A percentile compares a stretch with the other conserved stretches of the same genome.
Conservation (phyloP, 1,140 invertebrate species). For the Cotesia glomerata region DNA sequence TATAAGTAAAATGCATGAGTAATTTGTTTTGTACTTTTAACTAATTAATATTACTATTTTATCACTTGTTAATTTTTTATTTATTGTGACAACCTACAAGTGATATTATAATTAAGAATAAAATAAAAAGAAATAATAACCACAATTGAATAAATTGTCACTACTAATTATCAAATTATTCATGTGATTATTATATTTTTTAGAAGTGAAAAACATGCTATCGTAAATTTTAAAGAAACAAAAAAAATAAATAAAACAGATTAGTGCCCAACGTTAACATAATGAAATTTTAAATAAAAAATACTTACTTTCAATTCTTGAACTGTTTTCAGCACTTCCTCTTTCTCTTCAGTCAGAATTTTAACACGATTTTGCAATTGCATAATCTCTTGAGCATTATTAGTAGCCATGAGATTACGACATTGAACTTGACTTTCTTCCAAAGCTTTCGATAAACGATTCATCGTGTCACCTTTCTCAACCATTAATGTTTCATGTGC, state of each 20-base stretch:
- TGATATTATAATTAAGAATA: too few relatives aligned
- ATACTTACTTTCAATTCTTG: conserved; percentile 52
- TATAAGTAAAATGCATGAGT: neutral
- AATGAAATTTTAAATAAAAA: conserved; percentile 16
- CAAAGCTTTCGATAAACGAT: conserved; percentile 50
- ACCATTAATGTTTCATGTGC: conserved; percentile 52
- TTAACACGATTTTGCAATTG: conserved; percentile 51
- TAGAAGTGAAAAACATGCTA: too few relatives aligned
- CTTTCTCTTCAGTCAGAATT: conserved; percentile 48
- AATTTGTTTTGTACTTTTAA: too few relatives aligned
- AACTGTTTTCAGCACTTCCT: conserved; percentile 47
- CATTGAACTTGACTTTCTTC: conserved; percentile 56
- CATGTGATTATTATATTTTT: too few relatives aligned
- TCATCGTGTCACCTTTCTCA: conserved; percentile 56
- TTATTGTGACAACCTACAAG: too few relatives aligned
- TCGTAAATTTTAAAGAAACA: too few relatives aligned
- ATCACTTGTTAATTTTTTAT: neutral
- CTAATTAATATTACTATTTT: neutral
- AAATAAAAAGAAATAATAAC: too few relatives aligned
- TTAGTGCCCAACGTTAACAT: neutral
- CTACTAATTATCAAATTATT: too few relatives aligned
- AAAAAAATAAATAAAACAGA: too few relatives aligned
- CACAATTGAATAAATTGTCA: too few relatives aligned
- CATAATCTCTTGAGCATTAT: conserved; percentile 49
- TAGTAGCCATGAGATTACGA: conserved; percentile 51